Evolutionary conservation across 2,113 vertebrate genomes (phyloP), one percentile per base, ranked within the genome.

Genomic region (Spheniscus mendiculus): DNA sequence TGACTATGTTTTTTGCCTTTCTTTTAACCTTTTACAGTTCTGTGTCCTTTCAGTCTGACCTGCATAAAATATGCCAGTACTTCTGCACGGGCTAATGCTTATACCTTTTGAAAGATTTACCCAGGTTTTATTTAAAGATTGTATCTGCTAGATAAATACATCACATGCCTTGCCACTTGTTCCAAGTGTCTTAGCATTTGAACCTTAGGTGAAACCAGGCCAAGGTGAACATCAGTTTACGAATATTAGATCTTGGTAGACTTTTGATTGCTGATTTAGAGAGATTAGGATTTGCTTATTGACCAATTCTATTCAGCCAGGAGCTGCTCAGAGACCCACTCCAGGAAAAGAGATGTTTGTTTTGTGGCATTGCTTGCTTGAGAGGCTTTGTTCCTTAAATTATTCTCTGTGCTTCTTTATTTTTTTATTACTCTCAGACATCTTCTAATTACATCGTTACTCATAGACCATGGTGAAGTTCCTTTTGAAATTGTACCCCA

Each of bases 91-190:
- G 49, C 29, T 63, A 55, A 58, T 61, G 18, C 8, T 82, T 74
- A 1, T 58, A 7, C 49, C 29, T 40, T 71, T n/a, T 66, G 45
- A 20, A 1, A 27, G 42, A 63, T 0, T 0, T 26, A 81, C 30
- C 44, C 30, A 81, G 16, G 16, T 29, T 30, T 85, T 70, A 38
- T 74, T 71, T 88, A 59, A 92, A 78, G 22, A 40, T 38, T 59
- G 11, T 6, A 1, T 32, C 32, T 63, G 12, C 32, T 71, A 67
- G 17, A 50, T 62, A 82, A 59, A 85, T 85, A 8, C 17, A 50
- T 71, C 38, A 15, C 5, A 5, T 84, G 67, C 15, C 30, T 81
- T 91, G 55, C 14, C 63, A 29, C 0, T 6, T 59, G 20, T 82
- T 85, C 52, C 22, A 55, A 44, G 11, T 78, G 6, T 78, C 45